Percentiles rank a stretch among this genome's conserved stretches.
Evolutionary conservation across 2,888 invertebrate genomes (phyloP).

Genomic region (Eledona agricola): DNA sequence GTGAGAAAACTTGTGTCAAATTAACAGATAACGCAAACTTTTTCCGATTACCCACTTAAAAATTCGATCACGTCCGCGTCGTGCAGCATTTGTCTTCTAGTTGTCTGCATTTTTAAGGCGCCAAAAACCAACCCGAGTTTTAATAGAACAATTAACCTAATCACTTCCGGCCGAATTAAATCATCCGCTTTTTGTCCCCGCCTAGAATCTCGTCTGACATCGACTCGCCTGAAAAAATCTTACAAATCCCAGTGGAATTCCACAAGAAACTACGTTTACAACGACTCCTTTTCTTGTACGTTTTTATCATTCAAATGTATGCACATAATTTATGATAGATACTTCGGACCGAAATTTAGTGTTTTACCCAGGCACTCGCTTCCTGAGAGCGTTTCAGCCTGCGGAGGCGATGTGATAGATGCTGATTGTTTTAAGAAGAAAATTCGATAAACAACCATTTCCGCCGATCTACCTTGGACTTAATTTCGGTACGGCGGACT

Average conservation of each 20-base stretch:
- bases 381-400: too few relatives aligned
- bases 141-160: conserved; percentile 34
- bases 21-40: conserved; percentile 5
- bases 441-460: too few relatives aligned
- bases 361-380: conserved; percentile 15
- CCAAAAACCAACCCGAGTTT: conserved; percentile 15
- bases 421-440: conserved; percentile 1
- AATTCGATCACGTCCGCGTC: conserved; percentile 25
- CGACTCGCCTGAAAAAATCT: conserved; percentile 14
- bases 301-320: conserved; percentile 27
- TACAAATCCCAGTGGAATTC: conserved; percentile 10
- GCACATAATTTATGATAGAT: conserved; percentile 29
- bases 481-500: too few relatives aligned
- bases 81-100: too few relatives aligned
- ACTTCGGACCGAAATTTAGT: conserved; percentile 21
- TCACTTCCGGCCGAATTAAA: conserved; percentile 20
- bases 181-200: conserved; percentile 21
- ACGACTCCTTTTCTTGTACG: conserved; percentile 8
- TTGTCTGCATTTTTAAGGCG: too few relatives aligned
- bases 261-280: conserved; percentile 24
- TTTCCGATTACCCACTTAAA: conserved; percentile 18
- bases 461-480: too few relatives aligned
- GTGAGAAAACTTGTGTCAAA: conserved; percentile 38
- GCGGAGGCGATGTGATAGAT: conserved; percentile 14
- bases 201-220: conserved; percentile 9